These are phyloP conservation scores for Melanostoma mellinum DNA, from an alignment of 2,888 invertebrate genomes.

Conservation along the genomic window DNA sequence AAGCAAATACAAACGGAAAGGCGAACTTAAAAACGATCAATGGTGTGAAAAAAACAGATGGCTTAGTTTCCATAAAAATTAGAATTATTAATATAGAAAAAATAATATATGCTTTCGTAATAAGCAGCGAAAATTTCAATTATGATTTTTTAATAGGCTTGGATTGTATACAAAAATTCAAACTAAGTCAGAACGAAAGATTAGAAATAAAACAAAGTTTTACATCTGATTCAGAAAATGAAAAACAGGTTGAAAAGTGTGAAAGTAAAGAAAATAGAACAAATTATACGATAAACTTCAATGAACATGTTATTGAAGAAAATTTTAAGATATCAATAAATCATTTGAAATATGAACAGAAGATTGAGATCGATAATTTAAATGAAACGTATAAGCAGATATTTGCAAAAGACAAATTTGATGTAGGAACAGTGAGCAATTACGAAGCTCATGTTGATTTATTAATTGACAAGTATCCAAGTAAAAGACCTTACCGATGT, in stretches of 20 bases:
- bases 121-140: slow-evolving; percentile 41
- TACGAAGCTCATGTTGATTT: slow-evolving; percentile 74
- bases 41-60: slow-evolving; percentile 33
- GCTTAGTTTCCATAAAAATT: slow-evolving; percentile 5
- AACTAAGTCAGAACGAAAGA: slow-evolving; percentile 59
- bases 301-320: slow-evolving; percentile 51
- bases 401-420: slow-evolving; percentile 75
- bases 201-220: slow-evolving; percentile 48
- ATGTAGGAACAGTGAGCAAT: slow-evolving; percentile 73
- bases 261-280: slow-evolving; percentile 7
- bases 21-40: slow-evolving; percentile 24
- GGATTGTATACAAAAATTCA: slow-evolving; percentile 61
- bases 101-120: slow-evolving; percentile 1
- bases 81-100: slow-evolving; percentile 2
- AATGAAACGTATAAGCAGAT: slow-evolving; percentile 72
- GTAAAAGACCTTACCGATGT: slow-evolving; percentile 65
- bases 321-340: slow-evolving; percentile 44
- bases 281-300: slow-evolving; percentile 60
- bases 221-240: neutral
- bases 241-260: slow-evolving; percentile 8
- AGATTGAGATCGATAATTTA: slow-evolving; percentile 58
- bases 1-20: neutral
- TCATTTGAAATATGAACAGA: slow-evolving; percentile 41
- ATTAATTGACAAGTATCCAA: slow-evolving; percentile 69
- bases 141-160: slow-evolving; percentile 66